Conservation (phyloP, 1,140 invertebrate species). For the Reticulitermes speratus region DNA sequence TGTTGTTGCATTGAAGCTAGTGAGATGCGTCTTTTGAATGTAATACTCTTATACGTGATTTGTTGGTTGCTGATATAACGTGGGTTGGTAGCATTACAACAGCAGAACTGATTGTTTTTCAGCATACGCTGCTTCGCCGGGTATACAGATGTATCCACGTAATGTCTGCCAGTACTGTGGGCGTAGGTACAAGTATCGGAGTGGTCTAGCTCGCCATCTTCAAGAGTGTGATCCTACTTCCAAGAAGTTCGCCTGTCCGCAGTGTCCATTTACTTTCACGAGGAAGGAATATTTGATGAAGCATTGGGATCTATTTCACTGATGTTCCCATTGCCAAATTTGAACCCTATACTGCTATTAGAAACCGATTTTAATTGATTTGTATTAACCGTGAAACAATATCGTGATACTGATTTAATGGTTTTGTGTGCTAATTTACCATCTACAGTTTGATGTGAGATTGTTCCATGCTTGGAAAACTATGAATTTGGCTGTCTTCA, state of each 20-base stretch:
- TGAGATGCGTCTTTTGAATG: background rate
- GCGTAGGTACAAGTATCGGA: conserved; percentile 32
- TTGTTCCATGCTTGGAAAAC: background rate
- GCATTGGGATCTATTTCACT: conserved; percentile 11
- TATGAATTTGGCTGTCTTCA: background rate
- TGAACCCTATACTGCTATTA: background rate
- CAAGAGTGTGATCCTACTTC: conserved; percentile 17
- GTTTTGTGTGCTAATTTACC: background rate
- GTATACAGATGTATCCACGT: conserved; percentile 1
- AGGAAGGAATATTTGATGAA: conserved; percentile 14
- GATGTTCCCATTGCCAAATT: background rate
- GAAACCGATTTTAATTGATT: background rate
- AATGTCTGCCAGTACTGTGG: conserved; percentile 32
- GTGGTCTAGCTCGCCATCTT: conserved; percentile 29
- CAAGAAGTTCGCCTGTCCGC: conserved; percentile 11
- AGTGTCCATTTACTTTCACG: background rate
- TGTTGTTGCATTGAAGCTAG: background rate
- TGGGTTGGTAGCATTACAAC: background rate
- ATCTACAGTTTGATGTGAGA: background rate
- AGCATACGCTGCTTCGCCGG: background rate
- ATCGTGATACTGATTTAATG: background rate
- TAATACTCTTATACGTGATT: background rate
- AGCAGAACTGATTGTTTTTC: conserved; percentile 21
- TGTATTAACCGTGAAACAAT: background rate
- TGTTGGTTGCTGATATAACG: background rate